Conservation (phyloP, 2,888 invertebrate species). For the Melieria omissa region DNA sequence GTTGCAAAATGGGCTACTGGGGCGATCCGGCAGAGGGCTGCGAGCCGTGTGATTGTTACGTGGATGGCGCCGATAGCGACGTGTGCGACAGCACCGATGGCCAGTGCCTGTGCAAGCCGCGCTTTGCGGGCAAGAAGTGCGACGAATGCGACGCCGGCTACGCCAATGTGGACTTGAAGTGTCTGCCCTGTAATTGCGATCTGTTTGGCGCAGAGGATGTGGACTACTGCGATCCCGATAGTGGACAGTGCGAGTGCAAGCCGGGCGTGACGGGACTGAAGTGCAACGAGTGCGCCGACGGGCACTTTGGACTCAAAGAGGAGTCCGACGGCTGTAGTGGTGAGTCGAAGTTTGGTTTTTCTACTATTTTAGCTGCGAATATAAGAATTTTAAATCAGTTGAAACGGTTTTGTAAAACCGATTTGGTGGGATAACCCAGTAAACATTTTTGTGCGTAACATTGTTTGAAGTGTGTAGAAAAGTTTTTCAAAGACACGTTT, state of each 20-base stretch:
- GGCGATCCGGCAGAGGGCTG: conserved; percentile 76
- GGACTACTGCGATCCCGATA: conserved; percentile 76
- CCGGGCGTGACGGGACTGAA: conserved; percentile 81
- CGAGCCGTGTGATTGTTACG: conserved; percentile 81
- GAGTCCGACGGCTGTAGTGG: conserved; percentile 59
- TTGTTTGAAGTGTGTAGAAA: no score
- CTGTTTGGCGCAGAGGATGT: conserved; percentile 72
- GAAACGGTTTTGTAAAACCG: no score
- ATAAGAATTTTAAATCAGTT: no score
- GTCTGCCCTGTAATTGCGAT: conserved; percentile 84
- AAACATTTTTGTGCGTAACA: no score
- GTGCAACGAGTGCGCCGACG: conserved; percentile 78
- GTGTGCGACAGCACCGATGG: conserved; percentile 80
- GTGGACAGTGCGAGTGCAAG: conserved; percentile 85
- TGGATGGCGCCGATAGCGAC: conserved; percentile 76
- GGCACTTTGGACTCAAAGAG: conserved; percentile 75
- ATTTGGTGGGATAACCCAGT: no score
- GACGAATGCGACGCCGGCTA: conserved; percentile 74
- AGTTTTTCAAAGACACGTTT: no score
- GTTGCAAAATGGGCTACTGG: conserved; percentile 75
- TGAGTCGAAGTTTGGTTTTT: conserved; percentile 49
- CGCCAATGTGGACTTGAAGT: conserved; percentile 82
- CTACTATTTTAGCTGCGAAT: no score
- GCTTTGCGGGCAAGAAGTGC: conserved; percentile 79
- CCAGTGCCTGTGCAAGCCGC: conserved; percentile 79